These are phyloP conservation scores for Molossus alvarezi DNA, from an alignment of 2,797 vertebrate species.

Conservation along the genomic window DNA sequence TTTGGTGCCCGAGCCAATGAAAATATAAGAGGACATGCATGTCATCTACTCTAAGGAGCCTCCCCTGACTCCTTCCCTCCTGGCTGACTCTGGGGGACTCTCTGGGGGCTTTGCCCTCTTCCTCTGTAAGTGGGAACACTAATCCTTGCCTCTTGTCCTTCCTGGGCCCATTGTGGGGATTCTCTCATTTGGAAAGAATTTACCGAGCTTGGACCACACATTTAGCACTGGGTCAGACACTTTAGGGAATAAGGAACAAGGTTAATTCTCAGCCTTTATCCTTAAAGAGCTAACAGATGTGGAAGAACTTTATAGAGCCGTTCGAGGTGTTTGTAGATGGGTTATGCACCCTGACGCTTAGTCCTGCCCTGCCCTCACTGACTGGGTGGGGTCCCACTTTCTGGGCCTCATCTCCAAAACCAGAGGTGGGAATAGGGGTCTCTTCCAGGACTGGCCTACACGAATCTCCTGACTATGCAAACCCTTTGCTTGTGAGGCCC, in stretches of 20 bases:
- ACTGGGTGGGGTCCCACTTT: rapidly evolving
- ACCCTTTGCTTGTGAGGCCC: background rate
- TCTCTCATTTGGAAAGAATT: conserved; percentile 74
- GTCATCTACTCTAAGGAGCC: background rate
- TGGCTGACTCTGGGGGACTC: background rate
- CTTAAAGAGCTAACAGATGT: conserved; percentile 79
- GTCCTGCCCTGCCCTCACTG: background rate
- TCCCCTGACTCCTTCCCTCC: background rate
- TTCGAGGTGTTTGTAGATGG: conserved; percentile 38
- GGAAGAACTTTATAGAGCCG: background rate
- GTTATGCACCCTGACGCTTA: background rate
- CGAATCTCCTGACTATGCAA: background rate
- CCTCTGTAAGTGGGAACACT: background rate
- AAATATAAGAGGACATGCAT: background rate
- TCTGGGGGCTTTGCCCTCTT: background rate
- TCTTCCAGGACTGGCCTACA: background rate
- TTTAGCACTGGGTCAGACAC: conserved; percentile 36
- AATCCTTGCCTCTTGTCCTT: conserved; percentile 51
- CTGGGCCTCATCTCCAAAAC: background rate
- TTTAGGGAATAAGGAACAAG: conserved; percentile 41
- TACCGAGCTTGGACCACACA: background rate
- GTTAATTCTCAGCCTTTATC: conserved; percentile 71
- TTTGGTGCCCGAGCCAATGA: background rate
- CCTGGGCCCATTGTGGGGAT: conserved; percentile 7
- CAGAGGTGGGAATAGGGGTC: background rate